phyloP scores from a whole-genome alignment of 2,797 vertebrate genomes.

The Scleropages formosus region DNA sequence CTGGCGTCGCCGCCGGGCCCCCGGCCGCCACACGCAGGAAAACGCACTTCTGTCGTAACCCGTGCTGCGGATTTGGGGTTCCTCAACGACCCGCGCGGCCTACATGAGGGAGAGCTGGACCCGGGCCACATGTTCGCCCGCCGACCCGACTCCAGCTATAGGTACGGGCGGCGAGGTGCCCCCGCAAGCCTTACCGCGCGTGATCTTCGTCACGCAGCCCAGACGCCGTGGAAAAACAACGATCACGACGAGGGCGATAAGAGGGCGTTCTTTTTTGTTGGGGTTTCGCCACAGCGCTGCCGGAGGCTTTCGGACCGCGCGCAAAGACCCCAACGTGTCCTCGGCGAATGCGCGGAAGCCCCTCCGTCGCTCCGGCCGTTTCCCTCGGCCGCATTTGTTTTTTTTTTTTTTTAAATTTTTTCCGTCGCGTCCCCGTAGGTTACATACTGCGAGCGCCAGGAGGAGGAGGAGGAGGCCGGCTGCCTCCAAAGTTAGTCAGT shows the following conservation, averaged over 20 bases:
- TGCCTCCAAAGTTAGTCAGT: conserved; percentile 66
- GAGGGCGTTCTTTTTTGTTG: conserved; percentile 18
- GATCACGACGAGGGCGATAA: neutral
- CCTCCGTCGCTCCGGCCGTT: conserved; percentile 1
- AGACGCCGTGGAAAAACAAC: too few relatives aligned
- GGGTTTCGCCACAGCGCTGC: conserved; percentile 14
- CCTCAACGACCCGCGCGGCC: too few relatives aligned
- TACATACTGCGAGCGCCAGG: conserved; percentile 32
- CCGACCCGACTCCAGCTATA: too few relatives aligned
- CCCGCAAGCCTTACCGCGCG: too few relatives aligned
- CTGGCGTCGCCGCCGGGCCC: too few relatives aligned
- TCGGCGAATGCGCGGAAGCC: neutral
- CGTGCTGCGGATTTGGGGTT: too few relatives aligned
- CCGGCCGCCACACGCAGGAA: too few relatives aligned
- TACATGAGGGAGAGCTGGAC: neutral
- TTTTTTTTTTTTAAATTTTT: too few relatives aligned
- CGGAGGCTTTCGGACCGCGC: neutral
- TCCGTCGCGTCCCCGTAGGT: neutral
- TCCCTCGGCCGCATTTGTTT: conserved; percentile 14
- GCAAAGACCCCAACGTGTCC: conserved; percentile 22
- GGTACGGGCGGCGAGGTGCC: too few relatives aligned
- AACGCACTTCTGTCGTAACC: too few relatives aligned
- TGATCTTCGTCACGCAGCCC: too few relatives aligned
- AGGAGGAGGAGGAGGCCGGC: conserved; percentile 43
- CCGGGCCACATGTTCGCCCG: neutral